Conservation (phyloP, 2,113 vertebrate genomes). For the Datnioides undecimradiatus region DNA sequence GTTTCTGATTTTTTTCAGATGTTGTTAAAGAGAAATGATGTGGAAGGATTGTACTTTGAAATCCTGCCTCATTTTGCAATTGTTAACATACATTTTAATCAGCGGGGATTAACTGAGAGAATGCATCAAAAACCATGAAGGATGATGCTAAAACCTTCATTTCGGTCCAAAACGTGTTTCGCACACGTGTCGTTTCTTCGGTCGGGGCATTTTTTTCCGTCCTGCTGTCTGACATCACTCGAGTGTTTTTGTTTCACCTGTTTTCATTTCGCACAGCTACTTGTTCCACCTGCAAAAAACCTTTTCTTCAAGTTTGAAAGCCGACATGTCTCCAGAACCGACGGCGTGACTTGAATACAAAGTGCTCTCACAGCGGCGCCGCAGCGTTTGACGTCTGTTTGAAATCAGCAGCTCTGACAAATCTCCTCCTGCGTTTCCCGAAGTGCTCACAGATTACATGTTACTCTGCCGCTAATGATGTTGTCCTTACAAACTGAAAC, state of each 20-base stretch:
- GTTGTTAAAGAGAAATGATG: too few relatives aligned
- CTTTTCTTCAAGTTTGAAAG: not conserved
- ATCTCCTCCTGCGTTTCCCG: constrained; percentile 30
- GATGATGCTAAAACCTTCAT: not conserved
- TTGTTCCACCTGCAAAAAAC: not conserved
- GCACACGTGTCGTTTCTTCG: not conserved
- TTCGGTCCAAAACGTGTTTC: not conserved
- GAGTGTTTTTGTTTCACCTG: not conserved
- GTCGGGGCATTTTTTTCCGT: not conserved
- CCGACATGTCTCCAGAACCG: not conserved
- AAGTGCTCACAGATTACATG: constrained; percentile 29
- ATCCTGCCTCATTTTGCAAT: not conserved
- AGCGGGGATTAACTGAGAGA: not conserved
- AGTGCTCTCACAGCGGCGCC: not conserved
- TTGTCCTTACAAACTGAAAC: constrained; percentile 39
- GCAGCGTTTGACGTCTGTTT: not conserved
- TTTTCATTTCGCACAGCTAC: not conserved
- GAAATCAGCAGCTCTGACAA: constrained; percentile 7
- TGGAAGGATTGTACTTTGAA: not conserved
- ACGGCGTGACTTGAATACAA: not conserved
- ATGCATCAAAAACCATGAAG: too few relatives aligned
- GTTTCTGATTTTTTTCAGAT: too few relatives aligned
- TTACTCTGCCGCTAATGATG: constrained; percentile 30
- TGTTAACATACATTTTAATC: not conserved
- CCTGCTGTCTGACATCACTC: not conserved